These are phyloP conservation scores for Eurytoma adleriae DNA, from an alignment of 2,888 invertebrate genomes.

Conservation along the genomic window DNA sequence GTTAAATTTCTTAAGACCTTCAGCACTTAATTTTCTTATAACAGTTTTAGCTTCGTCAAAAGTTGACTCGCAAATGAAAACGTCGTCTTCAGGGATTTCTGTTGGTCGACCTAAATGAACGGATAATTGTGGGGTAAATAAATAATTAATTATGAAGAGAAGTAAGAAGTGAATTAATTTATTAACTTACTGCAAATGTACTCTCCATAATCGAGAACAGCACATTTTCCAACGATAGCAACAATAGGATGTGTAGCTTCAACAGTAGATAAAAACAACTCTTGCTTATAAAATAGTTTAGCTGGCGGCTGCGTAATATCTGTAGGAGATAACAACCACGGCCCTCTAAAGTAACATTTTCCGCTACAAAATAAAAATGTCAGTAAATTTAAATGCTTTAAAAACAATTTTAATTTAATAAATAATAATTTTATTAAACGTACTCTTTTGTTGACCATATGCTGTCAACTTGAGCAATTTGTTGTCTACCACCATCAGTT, in stretches of 20 bases:
- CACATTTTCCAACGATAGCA: constrained; percentile 93
- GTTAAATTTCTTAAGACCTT: constrained; percentile 88
- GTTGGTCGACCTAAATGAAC: constrained; percentile 88
- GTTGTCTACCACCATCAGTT: constrained; percentile 91
- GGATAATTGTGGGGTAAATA: neutral
- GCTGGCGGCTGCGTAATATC: constrained; percentile 90
- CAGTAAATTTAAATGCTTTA: constrained; percentile 20
- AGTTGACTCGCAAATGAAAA: constrained; percentile 94
- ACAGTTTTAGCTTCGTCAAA: constrained; percentile 92
- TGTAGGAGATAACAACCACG: constrained; percentile 92
- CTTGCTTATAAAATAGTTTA: constrained; percentile 93
- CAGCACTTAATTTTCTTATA: constrained; percentile 83
- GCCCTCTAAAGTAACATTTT: constrained; percentile 94
- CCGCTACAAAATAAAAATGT: constrained; percentile 79
- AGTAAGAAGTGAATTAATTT: neutral
- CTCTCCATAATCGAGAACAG: constrained; percentile 92
- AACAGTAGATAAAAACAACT: constrained; percentile 92
- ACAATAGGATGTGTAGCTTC: constrained; percentile 95
- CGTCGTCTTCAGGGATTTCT: constrained; percentile 93
- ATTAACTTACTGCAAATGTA: constrained; percentile 87
- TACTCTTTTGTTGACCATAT: constrained; percentile 96
- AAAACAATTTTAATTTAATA: constrained; percentile 13
- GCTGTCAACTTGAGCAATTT: constrained; percentile 94
- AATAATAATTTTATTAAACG: constrained; percentile 71
- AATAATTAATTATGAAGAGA: neutral